Conservation (phyloP, 2,888 invertebrate species). For the Buathra laborator region DNA sequence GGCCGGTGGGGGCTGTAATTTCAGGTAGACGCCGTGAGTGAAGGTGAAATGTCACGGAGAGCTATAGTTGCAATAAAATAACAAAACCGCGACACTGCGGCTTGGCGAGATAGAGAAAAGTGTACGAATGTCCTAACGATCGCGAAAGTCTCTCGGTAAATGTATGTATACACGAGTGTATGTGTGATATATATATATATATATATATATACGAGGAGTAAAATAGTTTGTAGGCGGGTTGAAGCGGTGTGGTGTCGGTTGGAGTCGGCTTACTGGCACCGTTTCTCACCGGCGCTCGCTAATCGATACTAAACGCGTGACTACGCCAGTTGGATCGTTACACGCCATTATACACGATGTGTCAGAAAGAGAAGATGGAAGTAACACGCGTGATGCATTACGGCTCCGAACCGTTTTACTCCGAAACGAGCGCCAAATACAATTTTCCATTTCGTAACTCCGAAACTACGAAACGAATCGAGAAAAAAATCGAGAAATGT, state of each 20-base stretch:
- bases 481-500: neutral
- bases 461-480: neutral
- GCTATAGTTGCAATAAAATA: neutral
- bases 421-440: neutral
- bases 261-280: conserved; percentile 66
- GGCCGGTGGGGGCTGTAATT: neutral
- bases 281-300: conserved; percentile 65
- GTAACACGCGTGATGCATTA: conserved; percentile 1
- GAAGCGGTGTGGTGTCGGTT: conserved; percentile 30
- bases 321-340: conserved; percentile 58
- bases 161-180: neutral
- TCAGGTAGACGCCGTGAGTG: neutral
- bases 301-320: conserved; percentile 71
- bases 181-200: neutral
- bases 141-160: conserved; percentile 31
- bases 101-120: conserved; percentile 46
- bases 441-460: neutral
- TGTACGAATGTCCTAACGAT: conserved; percentile 59
- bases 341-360: conserved; percentile 44
- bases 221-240: conserved; percentile 38
- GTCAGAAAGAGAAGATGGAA: conserved; percentile 34
- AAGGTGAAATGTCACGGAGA: conserved; percentile 46
- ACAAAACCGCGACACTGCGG: neutral
- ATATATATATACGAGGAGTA: neutral
- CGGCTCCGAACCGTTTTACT: neutral